A percentile compares a stretch with the other conserved stretches of the same genome.
phyloP scores from a whole-genome alignment of 2,113 vertebrate species.

The Saccopteryx bilineata region DNA sequence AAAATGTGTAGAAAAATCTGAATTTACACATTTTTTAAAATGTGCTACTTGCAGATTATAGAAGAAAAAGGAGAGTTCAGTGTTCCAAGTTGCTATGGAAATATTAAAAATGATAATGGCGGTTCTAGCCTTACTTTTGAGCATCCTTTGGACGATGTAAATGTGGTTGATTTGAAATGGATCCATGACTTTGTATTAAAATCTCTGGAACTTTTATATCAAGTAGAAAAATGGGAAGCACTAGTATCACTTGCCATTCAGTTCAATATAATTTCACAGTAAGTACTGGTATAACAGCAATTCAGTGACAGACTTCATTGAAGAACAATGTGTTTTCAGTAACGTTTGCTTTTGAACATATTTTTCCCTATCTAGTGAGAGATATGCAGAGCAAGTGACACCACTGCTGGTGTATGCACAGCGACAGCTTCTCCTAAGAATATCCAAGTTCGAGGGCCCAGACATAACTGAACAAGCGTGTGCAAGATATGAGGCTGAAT shows the following conservation, averaged over 20 bases:
- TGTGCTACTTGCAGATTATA: conserved; percentile 80
- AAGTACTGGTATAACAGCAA: conserved; percentile 76
- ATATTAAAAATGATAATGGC: conserved; percentile 89
- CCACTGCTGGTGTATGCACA: conserved; percentile 94
- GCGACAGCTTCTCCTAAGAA: conserved; percentile 91
- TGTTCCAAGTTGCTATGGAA: conserved; percentile 90
- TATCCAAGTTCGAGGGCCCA: conserved; percentile 83
- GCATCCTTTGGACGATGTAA: conserved; percentile 90
- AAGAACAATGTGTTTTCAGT: neutral
- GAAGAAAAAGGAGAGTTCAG: conserved; percentile 87
- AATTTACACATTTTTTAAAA: neutral
- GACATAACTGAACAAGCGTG: conserved; percentile 87
- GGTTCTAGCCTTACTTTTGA: conserved; percentile 91
- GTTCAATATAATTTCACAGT: conserved; percentile 93
- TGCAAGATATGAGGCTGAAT: conserved; percentile 77
- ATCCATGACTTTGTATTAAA: conserved; percentile 91
- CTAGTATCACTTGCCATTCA: conserved; percentile 93
- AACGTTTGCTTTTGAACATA: conserved; percentile 30
- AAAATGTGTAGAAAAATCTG: neutral
- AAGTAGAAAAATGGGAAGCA: conserved; percentile 93
- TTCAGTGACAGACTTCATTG: neutral
- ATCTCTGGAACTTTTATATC: conserved; percentile 93
- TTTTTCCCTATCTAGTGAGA: conserved; percentile 88
- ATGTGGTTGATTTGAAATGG: conserved; percentile 93
- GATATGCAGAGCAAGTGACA: conserved; percentile 91